Evolutionary conservation across 1,140 invertebrate genomes (phyloP).

Genomic region (Neodiprion fabricii): DNA sequence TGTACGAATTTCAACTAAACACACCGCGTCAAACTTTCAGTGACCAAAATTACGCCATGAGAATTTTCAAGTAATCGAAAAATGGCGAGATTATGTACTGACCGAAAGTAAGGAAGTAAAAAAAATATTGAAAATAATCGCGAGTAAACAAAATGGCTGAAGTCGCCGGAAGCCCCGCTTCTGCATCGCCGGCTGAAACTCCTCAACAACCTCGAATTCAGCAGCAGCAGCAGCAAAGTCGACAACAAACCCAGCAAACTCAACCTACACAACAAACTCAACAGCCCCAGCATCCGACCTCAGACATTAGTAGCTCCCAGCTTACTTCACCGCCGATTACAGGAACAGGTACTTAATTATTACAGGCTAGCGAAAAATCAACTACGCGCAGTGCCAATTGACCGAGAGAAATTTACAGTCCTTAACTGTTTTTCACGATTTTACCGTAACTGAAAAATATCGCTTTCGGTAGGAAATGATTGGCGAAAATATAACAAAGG

Average conservation of each 20-base stretch:
- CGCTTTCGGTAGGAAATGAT: no score
- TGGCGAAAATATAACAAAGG: no score
- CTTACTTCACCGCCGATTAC: constrained; percentile 59
- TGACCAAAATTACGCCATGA: no score
- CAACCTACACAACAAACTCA: constrained; percentile 39
- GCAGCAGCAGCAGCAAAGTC: constrained; percentile 32
- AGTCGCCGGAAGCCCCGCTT: constrained; percentile 53
- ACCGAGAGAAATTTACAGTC: no score
- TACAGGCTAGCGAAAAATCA: neutral
- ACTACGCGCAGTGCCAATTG: no score
- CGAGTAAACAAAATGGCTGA: constrained; percentile 51
- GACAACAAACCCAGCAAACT: constrained; percentile 35
- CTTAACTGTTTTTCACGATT: no score
- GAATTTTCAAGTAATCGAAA: neutral
- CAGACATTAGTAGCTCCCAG: constrained; percentile 59
- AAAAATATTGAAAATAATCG: neutral
- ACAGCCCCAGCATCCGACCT: constrained; percentile 18
- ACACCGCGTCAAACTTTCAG: no score
- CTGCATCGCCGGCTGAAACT: constrained; percentile 43
- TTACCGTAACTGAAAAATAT: no score
- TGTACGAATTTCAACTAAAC: no score
- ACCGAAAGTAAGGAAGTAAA: neutral
- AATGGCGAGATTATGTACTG: neutral
- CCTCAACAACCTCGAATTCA: constrained; percentile 35
- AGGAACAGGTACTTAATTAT: constrained; percentile 55